A percentile compares a stretch with the other conserved stretches of the same genome.
Evolutionary conservation across 2,888 invertebrate species (phyloP).

Genomic region (Toxonevra muliebris): DNA sequence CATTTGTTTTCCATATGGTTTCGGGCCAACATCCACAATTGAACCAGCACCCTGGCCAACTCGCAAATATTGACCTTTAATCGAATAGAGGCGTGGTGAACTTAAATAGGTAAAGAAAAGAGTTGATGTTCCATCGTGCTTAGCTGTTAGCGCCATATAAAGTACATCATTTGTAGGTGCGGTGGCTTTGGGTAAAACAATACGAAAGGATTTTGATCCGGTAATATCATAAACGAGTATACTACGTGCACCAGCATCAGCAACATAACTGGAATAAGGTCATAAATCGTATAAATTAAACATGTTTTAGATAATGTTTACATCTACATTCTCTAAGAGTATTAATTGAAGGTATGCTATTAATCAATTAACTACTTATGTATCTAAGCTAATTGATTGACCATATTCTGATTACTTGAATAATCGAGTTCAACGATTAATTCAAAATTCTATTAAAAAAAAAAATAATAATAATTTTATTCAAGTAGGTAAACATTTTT

Average conservation of each 20-base stretch:
- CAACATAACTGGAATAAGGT: conserved; percentile 53
- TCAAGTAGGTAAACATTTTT: no score
- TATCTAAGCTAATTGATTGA: no score
- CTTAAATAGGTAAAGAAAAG: conserved; percentile 71
- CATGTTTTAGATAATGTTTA: no score
- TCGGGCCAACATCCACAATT: conserved; percentile 70
- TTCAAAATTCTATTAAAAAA: no score
- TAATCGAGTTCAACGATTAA: no score
- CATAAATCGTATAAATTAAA: not conserved
- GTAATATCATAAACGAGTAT: conserved; percentile 68
- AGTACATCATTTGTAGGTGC: conserved; percentile 69
- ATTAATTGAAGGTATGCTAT: no score
- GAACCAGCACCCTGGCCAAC: conserved; percentile 68
- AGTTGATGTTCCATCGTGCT: conserved; percentile 66
- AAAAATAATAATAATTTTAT: no score
- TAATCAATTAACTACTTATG: no score
- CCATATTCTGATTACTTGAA: no score
- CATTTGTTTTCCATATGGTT: conserved; percentile 67
- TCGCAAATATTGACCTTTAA: conserved; percentile 68
- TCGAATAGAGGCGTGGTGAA: conserved; percentile 68
- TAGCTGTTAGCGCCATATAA: conserved; percentile 68
- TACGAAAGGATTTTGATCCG: conserved; percentile 67
- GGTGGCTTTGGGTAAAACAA: conserved; percentile 69
- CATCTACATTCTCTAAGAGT: no score
- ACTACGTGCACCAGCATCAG: conserved; percentile 63